A percentile compares a stretch with the other conserved stretches of the same genome.
Conservation (phyloP, 1,140 invertebrate genomes). For the Drosophila pseudoobscura region DNA sequence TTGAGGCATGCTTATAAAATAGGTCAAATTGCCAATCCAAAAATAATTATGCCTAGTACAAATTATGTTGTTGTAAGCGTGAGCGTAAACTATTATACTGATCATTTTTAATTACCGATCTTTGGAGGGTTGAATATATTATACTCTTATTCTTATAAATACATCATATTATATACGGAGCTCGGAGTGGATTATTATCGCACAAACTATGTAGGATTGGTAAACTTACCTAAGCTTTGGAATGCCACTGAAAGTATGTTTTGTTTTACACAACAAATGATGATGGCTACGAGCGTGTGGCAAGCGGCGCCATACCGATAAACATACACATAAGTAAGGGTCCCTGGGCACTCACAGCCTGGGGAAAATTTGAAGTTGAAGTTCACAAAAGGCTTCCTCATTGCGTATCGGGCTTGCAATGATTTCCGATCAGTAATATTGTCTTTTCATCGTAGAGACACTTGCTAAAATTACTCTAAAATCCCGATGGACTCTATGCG, state of each 20-base stretch:
- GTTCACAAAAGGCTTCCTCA: conserved; percentile 74
- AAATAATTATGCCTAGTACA: too few relatives aligned
- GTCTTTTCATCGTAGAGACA: conserved; percentile 1
- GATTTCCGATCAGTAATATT: conserved; percentile 31
- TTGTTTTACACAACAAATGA: conserved; percentile 15
- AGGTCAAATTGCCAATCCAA: conserved; percentile 25
- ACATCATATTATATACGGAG: not conserved
- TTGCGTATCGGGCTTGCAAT: conserved; percentile 36
- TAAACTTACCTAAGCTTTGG: conserved; percentile 29
- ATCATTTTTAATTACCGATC: too few relatives aligned
- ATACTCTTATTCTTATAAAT: too few relatives aligned
- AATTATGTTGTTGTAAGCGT: too few relatives aligned
- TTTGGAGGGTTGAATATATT: too few relatives aligned
- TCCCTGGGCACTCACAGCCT: conserved; percentile 38
- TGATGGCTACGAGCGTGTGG: conserved; percentile 40
- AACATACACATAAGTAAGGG: conserved; percentile 31
- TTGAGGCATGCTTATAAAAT: conserved; percentile 19
- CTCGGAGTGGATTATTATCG: conserved; percentile 21
- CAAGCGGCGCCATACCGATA: conserved; percentile 10
- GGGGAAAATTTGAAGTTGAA: conserved; percentile 77
- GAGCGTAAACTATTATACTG: too few relatives aligned
- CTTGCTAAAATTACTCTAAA: too few relatives aligned
- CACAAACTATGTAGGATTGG: conserved; percentile 1
- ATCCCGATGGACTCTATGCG: conserved; percentile 12
- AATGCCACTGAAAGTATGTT: conserved; percentile 12